Evolutionary conservation across 2,888 invertebrate genomes (phyloP).

Genomic region (Galerucella pusilla): DNA sequence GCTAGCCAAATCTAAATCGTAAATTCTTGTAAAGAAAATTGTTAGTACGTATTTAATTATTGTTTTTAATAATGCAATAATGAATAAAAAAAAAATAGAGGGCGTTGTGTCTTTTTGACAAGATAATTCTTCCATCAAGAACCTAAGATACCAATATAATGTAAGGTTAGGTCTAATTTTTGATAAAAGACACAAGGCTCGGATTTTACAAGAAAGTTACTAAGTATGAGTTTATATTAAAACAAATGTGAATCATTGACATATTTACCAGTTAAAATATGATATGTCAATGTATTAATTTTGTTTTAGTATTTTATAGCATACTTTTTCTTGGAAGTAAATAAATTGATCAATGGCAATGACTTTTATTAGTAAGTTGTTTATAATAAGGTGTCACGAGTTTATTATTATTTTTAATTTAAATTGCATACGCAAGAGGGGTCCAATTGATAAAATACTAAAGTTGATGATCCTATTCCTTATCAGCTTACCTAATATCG

Average conservation of each 20-base stretch:
- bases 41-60: constrained; percentile 35
- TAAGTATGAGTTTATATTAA: not conserved
- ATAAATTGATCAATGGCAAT: constrained; percentile 13
- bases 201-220: not conserved
- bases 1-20: constrained; percentile 36
- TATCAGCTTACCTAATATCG: too few species aligned
- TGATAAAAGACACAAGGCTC: not conserved
- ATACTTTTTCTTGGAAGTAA: constrained; percentile 7
- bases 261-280: too few species aligned
- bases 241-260: not conserved
- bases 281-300: too few species aligned
- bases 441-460: too few species aligned
- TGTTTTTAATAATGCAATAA: constrained; percentile 40
- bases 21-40: constrained; percentile 38
- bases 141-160: not conserved
- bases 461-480: too few species aligned
- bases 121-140: not conserved
- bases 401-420: not conserved
- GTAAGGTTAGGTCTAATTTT: not conserved
- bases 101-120: not conserved
- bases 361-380: constrained; percentile 1
- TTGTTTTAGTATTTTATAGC: not conserved
- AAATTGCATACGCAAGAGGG: too few species aligned
- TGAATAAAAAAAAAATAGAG: not conserved
- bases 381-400: constrained; percentile 5